phyloP scores from a whole-genome alignment of 92 coral and sea anemone genomes.

The Virgularia gustaviana region DNA sequence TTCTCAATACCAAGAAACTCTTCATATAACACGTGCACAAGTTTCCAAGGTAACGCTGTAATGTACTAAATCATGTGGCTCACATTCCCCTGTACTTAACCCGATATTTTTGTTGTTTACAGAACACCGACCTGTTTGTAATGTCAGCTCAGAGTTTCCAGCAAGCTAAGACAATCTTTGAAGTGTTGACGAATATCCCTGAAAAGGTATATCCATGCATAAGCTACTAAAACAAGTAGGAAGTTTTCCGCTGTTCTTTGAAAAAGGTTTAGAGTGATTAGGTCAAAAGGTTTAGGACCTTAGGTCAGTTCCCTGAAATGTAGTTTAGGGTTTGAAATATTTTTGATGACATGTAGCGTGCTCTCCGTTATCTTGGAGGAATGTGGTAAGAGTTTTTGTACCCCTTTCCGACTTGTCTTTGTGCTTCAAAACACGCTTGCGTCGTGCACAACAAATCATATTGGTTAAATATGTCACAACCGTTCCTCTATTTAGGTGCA shows the following conservation, averaged over 20 bases:
- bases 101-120: background rate
- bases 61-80: background rate
- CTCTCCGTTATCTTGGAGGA: too few relatives aligned
- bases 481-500: slow-evolving; percentile 53
- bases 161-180: slow-evolving; percentile 90
- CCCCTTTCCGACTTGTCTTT: background rate
- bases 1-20: slow-evolving; percentile 72
- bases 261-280: background rate
- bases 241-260: background rate
- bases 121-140: slow-evolving; percentile 72
- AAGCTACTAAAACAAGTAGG: background rate
- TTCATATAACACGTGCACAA: slow-evolving; percentile 66
- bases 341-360: too few relatives aligned
- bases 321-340: too few relatives aligned
- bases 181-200: slow-evolving; percentile 70
- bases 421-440: too few relatives aligned
- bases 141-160: slow-evolving; percentile 86
- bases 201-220: slow-evolving; percentile 63
- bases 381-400: background rate
- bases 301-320: too few relatives aligned
- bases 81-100: background rate
- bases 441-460: too few relatives aligned
- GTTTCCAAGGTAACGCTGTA: slow-evolving; percentile 21
- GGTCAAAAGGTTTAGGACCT: background rate
- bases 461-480: background rate